These are phyloP conservation scores for Sturnira hondurensis DNA, from an alignment of 2,113 vertebrate genomes.

Conservation along the genomic window DNA sequence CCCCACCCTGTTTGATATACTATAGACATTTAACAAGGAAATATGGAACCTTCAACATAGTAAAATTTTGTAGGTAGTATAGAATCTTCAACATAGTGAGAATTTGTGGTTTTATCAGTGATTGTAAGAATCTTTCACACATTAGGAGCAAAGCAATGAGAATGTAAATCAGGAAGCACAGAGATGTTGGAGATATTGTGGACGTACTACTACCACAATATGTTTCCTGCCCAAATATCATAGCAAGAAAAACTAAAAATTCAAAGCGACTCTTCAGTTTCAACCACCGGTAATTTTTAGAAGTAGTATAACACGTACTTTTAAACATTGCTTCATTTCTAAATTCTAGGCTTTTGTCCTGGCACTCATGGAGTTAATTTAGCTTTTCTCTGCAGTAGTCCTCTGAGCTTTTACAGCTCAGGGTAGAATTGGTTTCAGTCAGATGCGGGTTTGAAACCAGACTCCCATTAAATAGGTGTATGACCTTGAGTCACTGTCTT, in stretches of 20 bases:
- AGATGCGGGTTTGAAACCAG: slow-evolving; percentile 36
- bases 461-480: not conserved
- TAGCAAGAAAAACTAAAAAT: not conserved
- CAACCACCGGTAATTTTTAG: not conserved
- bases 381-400: not conserved
- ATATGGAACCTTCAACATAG: not conserved
- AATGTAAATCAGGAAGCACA: not conserved
- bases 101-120: not conserved
- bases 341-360: not conserved
- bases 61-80: not conserved
- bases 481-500: slow-evolving; percentile 32
- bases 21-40: not conserved
- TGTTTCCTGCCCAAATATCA: not conserved
- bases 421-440: not conserved
- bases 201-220: not conserved
- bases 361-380: not conserved
- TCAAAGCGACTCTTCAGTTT: not conserved
- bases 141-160: not conserved
- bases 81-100: not conserved
- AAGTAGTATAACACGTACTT: not conserved
- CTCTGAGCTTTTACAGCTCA: slow-evolving; percentile 9
- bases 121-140: not conserved
- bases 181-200: not conserved
- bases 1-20: not conserved
- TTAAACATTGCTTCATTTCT: not conserved